phyloP scores from a whole-genome alignment of 2,113 vertebrate species.

The Bombycilla garrulus region DNA sequence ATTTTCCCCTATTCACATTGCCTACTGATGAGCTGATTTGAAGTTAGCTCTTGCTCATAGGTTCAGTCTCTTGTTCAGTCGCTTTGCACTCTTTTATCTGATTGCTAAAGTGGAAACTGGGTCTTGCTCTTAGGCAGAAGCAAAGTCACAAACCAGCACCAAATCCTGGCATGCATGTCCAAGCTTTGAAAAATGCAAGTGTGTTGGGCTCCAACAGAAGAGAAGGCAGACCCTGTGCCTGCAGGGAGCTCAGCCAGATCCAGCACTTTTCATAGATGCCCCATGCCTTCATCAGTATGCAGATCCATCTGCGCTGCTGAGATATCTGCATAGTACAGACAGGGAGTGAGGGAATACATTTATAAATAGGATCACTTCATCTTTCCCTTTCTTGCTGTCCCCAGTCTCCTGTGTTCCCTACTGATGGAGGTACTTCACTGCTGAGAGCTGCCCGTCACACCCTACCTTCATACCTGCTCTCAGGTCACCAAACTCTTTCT shows the following conservation, averaged over 20 bases:
- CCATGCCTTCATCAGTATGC: slow-evolving; percentile 60
- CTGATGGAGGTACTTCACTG: not conserved
- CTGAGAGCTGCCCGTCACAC: not conserved
- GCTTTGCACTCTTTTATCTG: not conserved
- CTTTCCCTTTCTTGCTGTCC: slow-evolving; percentile 33
- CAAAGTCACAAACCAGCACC: not conserved
- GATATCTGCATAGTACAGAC: slow-evolving; percentile 57
- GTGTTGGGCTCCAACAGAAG: not conserved
- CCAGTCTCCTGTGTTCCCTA: not conserved
- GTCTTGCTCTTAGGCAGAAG: not conserved
- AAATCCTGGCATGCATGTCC: not conserved
- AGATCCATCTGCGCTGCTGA: slow-evolving; percentile 37
- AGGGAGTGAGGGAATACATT: slow-evolving; percentile 41
- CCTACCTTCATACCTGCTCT: not conserved
- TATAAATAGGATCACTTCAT: slow-evolving; percentile 54
- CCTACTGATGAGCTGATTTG: not conserved
- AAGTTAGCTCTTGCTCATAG: not conserved
- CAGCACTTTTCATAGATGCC: slow-evolving; percentile 15
- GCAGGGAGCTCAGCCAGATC: slow-evolving; percentile 32
- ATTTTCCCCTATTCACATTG: not conserved
- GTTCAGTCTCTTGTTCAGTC: not conserved
- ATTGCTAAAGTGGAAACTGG: not conserved
- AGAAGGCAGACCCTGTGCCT: not conserved
- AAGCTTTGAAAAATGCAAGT: slow-evolving; percentile 6
- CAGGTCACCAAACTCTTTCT: not conserved